Evolutionary conservation across 2,797 vertebrate genomes (phyloP).

Genomic region (Masticophis lateralis): DNA sequence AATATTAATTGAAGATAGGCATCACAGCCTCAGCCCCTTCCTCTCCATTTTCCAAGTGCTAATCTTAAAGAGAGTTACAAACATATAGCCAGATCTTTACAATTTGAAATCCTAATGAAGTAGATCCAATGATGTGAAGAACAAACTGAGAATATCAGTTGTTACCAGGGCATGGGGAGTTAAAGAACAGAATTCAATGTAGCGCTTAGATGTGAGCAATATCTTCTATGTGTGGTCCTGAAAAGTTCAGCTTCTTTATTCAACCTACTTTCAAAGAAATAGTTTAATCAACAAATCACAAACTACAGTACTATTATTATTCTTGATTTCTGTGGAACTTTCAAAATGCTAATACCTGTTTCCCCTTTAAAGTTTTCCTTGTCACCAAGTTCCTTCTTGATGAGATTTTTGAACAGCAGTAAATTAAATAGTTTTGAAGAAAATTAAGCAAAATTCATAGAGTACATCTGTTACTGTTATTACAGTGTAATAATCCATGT

Average conservation of each 20-base stretch:
- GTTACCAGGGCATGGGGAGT: neutral
- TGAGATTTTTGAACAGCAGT: neutral
- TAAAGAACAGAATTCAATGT: neutral
- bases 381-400: conserved; percentile 63
- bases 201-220: neutral
- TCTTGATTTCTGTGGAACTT: conserved; percentile 58
- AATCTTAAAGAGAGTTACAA: neutral
- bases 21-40: neutral
- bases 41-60: neutral
- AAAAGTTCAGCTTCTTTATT: conserved; percentile 30
- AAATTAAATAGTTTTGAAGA: neutral
- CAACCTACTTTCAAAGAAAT: conserved; percentile 47
- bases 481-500: neutral
- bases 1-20: neutral
- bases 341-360: conserved; percentile 57
- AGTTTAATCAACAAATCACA: conserved; percentile 62
- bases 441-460: neutral
- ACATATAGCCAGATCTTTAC: neutral
- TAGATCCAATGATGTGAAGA: neutral
- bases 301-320: conserved; percentile 56
- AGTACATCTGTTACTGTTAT: neutral
- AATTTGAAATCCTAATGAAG: neutral
- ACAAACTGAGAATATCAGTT: neutral
- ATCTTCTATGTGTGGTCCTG: neutral
- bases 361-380: conserved; percentile 61